Conservation (phyloP, 1,140 invertebrate species). For the Drosophila melanica region DNA sequence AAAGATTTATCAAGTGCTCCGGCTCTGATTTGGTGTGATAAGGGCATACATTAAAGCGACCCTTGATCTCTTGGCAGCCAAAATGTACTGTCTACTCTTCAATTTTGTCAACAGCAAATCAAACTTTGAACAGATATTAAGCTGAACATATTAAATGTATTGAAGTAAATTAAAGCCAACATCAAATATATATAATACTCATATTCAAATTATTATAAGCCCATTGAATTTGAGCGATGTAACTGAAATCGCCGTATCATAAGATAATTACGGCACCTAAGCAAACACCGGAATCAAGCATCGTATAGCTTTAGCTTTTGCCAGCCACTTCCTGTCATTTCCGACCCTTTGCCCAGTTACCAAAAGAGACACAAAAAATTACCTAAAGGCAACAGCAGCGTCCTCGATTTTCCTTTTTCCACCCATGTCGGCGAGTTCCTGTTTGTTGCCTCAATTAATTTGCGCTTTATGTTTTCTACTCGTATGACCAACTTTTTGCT, state of each 20-base stretch:
- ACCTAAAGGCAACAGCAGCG: conserved; percentile 22
- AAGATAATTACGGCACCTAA: conserved; percentile 45
- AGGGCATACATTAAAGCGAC: background rate
- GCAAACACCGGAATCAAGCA: conserved; percentile 40
- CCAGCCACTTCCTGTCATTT: conserved; percentile 39
- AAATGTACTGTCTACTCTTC: too few species aligned
- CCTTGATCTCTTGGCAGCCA: background rate
- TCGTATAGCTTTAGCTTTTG: conserved; percentile 28
- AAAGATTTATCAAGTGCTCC: conserved; percentile 53
- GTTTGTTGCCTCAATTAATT: conserved; percentile 77
- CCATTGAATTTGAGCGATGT: background rate
- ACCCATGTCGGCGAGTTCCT: background rate
- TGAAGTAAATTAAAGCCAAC: background rate
- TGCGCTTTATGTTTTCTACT: conserved; percentile 76
- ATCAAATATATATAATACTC: background rate
- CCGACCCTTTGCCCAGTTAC: conserved; percentile 44
- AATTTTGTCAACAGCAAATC: too few species aligned
- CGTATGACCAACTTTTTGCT: conserved; percentile 59
- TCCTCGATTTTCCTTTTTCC: conserved; percentile 16
- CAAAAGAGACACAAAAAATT: conserved; percentile 28
- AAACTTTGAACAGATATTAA: too few species aligned
- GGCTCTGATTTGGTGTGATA: background rate
- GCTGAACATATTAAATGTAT: too few species aligned
- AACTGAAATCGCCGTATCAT: conserved; percentile 24
- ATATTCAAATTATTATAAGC: background rate